Conservation (phyloP, 2,797 vertebrate species). For the Takifugu ocellatus region DNA sequence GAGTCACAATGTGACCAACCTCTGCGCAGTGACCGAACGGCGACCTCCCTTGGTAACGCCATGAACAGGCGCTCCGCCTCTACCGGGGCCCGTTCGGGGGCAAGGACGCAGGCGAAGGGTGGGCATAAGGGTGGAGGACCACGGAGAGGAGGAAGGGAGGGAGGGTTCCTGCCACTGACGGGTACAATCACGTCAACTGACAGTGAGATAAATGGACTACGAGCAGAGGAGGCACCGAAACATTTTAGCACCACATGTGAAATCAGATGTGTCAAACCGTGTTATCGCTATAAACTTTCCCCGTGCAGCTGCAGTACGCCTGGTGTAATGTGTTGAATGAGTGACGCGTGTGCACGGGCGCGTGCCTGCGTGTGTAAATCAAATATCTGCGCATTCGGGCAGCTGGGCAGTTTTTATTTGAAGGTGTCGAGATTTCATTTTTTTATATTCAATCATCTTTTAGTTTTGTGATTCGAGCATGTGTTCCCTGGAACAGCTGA, state of each 20-base stretch:
- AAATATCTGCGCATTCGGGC: constrained; percentile 7
- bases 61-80: constrained; percentile 33
- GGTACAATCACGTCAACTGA: constrained; percentile 29
- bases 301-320: not conserved
- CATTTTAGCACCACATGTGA: constrained; percentile 8
- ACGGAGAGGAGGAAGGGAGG: constrained; percentile 1
- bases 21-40: constrained; percentile 72
- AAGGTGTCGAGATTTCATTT: too few species aligned
- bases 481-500: too few species aligned
- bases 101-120: constrained; percentile 20
- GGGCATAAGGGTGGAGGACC: not conserved
- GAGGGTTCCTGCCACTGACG: constrained; percentile 19
- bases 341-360: not conserved
- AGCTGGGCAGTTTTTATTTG: constrained; percentile 5
- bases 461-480: too few species aligned
- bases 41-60: constrained; percentile 68
- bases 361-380: not conserved
- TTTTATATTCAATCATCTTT: too few species aligned
- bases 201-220: constrained; percentile 19
- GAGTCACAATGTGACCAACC: constrained; percentile 70
- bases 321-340: not conserved
- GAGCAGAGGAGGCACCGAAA: not conserved
- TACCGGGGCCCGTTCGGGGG: constrained; percentile 29
- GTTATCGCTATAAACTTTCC: not conserved
- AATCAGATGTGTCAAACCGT: constrained; percentile 12